Evolutionary conservation across 2,888 invertebrate genomes (phyloP), one percentile per base, ranked within the genome.

Genomic region (Ecdyonurus torrentis): DNA sequence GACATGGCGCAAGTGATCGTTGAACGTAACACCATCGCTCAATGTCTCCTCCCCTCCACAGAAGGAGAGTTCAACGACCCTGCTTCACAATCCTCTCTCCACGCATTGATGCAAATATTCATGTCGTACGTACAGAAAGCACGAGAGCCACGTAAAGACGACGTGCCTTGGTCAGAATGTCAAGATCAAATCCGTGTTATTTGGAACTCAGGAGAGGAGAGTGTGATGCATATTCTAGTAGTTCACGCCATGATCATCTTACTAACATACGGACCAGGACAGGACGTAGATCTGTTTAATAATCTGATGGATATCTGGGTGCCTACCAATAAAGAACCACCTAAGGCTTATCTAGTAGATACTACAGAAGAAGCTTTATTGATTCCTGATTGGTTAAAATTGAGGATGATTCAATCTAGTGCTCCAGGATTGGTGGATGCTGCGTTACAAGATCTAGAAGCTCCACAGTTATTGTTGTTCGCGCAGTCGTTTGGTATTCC

Each of bases 401-500:
- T 94, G 55, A 82, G 89, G 71, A 91, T 92, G 77, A 83, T 86
- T 61, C 81, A 92, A 15, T 91, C 92, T 0, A 86, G 86, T 52
- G 87, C 92, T 2, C 80, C 87, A 1, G 78, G 86, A 59, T 78
- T 97, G 24, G 86, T 96, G 25, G 89, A 90, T 69, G 90, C 91
- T 0, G 95, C 93, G 0, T 79, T 96, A 25, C 81, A 86, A 61
- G 91, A 90, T 68, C 76, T 96, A 65, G 90, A 93, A 61, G 89
- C 93, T 0, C 84, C 87, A 63, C 94, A 96, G 73, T 79, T 96
- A 62, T 88, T 96, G 7, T 78, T 96, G 10, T 96, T 95, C 74
- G 91, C 96, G 62, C 96, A 96, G 75, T 94, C 93, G 19, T 97
- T 96, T 74, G 97, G 96, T 23, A 91, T 96, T 71, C 96, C 96